Evolutionary conservation across 2,113 vertebrate species (phyloP).

Genomic region (Circaetus cinerascens): DNA sequence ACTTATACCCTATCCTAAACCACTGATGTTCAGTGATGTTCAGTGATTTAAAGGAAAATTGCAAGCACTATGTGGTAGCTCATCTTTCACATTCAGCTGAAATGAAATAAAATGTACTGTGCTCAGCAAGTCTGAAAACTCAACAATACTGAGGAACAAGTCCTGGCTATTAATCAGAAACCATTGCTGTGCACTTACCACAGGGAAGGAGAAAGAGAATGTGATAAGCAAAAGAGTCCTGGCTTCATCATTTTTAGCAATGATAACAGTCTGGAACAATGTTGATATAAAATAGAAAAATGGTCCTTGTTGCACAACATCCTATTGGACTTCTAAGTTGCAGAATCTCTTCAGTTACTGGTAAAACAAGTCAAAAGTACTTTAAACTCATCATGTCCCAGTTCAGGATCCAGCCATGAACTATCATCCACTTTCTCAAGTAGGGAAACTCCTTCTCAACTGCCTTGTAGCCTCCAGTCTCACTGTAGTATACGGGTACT

Average conservation of each 20-base stretch:
- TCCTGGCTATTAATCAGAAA: slow-evolving; percentile 23
- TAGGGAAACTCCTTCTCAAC: not conserved
- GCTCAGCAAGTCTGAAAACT: slow-evolving; percentile 6
- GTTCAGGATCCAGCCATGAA: not conserved
- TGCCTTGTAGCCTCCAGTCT: not conserved
- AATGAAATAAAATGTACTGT: not conserved
- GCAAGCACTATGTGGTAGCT: not conserved
- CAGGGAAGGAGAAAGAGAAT: not conserved
- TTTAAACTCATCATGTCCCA: not conserved
- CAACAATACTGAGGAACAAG: not conserved
- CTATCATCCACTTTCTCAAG: not conserved
- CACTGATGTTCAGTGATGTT: not conserved
- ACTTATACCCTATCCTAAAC: not conserved
- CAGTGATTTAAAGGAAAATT: not conserved
- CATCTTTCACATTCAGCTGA: slow-evolving; percentile 1
- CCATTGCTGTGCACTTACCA: not conserved
- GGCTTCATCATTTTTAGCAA: not conserved
- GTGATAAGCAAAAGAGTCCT: not conserved
- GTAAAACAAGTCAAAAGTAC: not conserved
- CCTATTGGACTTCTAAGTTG: not conserved
- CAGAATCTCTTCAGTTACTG: not conserved
- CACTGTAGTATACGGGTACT: not conserved
- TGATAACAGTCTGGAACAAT: not conserved
- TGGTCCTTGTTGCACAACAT: not conserved
- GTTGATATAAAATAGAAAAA: not conserved